A percentile compares a stretch with the other conserved stretches of the same genome.
phyloP scores from a whole-genome alignment of 2,113 vertebrate species.

The Ptilorrhoa leucosticta region DNA sequence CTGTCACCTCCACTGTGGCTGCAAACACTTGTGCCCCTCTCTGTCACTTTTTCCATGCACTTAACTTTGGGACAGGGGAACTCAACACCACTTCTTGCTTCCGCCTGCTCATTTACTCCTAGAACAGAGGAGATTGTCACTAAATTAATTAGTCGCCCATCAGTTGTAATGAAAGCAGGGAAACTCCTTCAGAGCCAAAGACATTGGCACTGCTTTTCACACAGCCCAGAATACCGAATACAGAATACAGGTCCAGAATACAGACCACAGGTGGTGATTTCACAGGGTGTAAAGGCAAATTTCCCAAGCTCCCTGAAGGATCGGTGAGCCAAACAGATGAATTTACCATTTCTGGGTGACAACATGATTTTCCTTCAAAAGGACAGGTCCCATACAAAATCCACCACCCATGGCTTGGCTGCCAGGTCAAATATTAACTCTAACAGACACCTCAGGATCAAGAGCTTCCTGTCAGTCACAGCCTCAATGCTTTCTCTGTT shows the following conservation, averaged over 20 bases:
- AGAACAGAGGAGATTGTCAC: background rate
- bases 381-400: background rate
- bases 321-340: background rate
- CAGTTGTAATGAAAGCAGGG: background rate
- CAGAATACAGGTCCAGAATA: too few species aligned
- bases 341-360: background rate
- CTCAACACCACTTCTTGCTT: background rate
- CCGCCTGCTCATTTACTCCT: background rate
- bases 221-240: too few species aligned
- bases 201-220: too few species aligned
- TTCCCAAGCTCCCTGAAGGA: background rate
- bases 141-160: background rate
- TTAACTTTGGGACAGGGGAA: background rate
- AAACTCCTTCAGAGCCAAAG: background rate
- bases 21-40: background rate
- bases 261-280: background rate
- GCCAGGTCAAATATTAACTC: background rate
- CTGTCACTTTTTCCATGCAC: background rate
- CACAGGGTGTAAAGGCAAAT: background rate
- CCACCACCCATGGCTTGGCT: background rate
- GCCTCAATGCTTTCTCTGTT: background rate
- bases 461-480: background rate
- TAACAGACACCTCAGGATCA: background rate
- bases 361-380: background rate
- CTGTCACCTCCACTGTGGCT: background rate